Evolutionary conservation across 2,888 invertebrate species (phyloP), one percentile per base, ranked within the genome.

Genomic region (Drosophila rellima): DNA sequence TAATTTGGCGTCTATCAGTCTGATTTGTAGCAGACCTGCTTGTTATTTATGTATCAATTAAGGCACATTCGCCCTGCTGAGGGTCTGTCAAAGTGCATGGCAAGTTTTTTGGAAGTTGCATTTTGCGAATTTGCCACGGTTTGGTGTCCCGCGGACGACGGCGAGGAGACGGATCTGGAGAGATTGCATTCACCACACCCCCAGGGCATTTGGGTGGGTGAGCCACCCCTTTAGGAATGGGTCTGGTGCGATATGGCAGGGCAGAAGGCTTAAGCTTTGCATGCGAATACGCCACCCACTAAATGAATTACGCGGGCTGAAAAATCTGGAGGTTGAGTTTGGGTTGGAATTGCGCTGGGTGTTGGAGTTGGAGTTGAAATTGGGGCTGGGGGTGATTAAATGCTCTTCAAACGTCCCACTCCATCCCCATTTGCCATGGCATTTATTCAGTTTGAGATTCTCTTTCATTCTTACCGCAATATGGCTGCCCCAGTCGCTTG

Each of bases 381-480:
- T 61, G 61, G 45, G 47, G 51, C 48, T 63, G 65, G 55, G 42
- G 11, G 74, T 78, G 81, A 78, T 79, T 79, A 80, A 79, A 77
- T 77, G 63, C 60, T 61, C 23, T 44, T 31, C 40, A 59, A 31
- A 13, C 33, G 40, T 37, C 63, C 47, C 57, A 57, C n/a, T 48
- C 47, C 18, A 42, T 23, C 29, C 31, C 40, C 47, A 42, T 68
- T 78, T 72, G 72, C 73, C 64, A 52, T 35, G 42, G 61, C 59
- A 65, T 71, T 71, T 62, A 81, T 78, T 75, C 82, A 67, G 73
- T 59, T 76, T 68, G 64, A 70, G 70, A 78, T 73, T 79, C 76
- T 73, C 76, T 76, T 79, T 82, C 76, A 76, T 59, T 80, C 78
- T 62, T 64, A 47, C 72, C 65, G 35, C 69, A 75, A 59, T 74